These are phyloP conservation scores for Cyphomyrus plagiostoma DNA, from an alignment of 2,113 vertebrate genomes.

Conservation along the genomic window DNA sequence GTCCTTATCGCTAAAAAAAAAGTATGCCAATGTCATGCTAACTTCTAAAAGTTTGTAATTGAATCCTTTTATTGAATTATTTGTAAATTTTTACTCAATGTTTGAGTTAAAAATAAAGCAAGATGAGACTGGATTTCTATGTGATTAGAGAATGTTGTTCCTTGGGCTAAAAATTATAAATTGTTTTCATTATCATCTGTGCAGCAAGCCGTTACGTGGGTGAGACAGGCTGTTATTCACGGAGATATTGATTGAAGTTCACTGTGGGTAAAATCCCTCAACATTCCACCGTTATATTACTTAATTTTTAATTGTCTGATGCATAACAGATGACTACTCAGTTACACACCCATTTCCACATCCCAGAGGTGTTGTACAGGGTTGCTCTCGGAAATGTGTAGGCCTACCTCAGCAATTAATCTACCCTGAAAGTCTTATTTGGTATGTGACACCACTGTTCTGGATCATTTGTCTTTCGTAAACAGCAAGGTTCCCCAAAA, in stretches of 20 bases:
- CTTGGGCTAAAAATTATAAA: background rate
- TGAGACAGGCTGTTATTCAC: background rate
- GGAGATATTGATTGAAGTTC: slow-evolving; percentile 1
- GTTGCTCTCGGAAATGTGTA: background rate
- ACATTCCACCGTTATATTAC: background rate
- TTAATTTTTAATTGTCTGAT: background rate
- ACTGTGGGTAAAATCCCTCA: background rate
- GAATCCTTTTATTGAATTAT: background rate
- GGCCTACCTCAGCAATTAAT: background rate
- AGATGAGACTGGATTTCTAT: background rate
- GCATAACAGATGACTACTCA: background rate
- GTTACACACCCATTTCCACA: background rate
- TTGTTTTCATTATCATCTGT: background rate
- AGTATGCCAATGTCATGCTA: background rate
- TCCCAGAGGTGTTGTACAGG: background rate
- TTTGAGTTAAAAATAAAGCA: background rate
- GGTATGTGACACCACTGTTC: background rate
- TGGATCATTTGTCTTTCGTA: background rate
- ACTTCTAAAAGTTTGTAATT: background rate
- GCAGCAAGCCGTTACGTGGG: background rate
- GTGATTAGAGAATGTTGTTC: background rate
- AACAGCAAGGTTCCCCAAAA: background rate
- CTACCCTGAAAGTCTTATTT: background rate
- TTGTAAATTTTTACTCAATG: background rate
- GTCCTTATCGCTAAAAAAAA: background rate